A percentile compares a stretch with the other conserved stretches of the same genome.
Evolutionary conservation across 2,113 vertebrate genomes (phyloP).

Genomic region (Pygoscelis antarcticus): DNA sequence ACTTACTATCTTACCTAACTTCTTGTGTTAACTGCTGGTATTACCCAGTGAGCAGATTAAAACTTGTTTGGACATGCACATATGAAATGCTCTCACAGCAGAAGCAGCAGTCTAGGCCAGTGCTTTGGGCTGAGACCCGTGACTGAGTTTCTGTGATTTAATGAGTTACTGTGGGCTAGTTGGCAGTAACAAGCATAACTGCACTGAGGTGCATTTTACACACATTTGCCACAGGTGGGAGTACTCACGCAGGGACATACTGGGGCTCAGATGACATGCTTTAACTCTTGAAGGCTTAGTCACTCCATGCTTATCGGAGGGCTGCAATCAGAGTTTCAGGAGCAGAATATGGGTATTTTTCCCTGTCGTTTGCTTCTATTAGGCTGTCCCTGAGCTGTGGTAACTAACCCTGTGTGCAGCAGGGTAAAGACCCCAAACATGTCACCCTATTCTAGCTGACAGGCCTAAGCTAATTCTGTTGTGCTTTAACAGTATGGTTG

Average conservation of each 20-base stretch:
- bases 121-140: background rate
- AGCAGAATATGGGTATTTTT: background rate
- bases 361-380: background rate
- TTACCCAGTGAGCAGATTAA: background rate
- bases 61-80: background rate
- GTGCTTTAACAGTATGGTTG: background rate
- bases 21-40: background rate
- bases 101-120: background rate
- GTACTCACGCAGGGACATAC: fast-evolving
- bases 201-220: background rate
- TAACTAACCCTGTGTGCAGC: background rate
- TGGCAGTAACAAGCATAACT: background rate
- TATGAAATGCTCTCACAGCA: background rate
- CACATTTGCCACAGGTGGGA: background rate
- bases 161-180: background rate
- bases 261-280: background rate
- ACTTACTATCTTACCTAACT: background rate
- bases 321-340: background rate
- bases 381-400: background rate
- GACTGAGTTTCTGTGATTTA: background rate
- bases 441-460: background rate
- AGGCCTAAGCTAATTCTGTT: background rate
- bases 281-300: background rate
- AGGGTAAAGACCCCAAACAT: background rate
- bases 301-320: background rate